Conservation (phyloP, 2,797 vertebrate genomes). For the Platalea minor region DNA sequence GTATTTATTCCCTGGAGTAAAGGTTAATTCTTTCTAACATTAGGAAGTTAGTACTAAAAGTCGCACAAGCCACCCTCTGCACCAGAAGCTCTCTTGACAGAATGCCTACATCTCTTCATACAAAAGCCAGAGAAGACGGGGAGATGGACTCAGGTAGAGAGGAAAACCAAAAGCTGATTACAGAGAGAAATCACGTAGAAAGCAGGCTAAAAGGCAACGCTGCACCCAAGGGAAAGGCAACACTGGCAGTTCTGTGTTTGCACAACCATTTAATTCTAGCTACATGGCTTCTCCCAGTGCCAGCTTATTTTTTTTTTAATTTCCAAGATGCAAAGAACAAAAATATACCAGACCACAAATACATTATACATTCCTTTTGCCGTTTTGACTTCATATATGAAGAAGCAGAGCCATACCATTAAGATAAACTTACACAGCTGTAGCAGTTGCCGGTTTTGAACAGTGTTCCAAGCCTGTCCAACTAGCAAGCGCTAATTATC, state of each 20-base stretch:
- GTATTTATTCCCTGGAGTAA: neutral
- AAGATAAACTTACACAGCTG: neutral
- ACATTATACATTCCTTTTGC: neutral
- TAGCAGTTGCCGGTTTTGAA: neutral
- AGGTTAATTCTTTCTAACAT: neutral
- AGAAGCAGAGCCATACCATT: neutral
- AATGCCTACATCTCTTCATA: rapidly evolving
- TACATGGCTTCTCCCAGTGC: neutral
- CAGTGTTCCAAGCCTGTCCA: neutral
- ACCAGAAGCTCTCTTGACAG: neutral
- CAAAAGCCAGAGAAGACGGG: neutral
- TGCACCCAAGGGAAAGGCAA: neutral
- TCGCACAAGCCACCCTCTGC: neutral
- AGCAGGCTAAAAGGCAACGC: neutral
- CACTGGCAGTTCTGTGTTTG: neutral
- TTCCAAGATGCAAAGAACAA: neutral
- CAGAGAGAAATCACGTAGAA: neutral
- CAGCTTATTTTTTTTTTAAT: neutral
- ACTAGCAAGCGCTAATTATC: neutral
- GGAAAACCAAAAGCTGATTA: neutral
- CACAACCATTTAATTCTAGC: neutral
- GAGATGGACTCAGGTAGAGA: neutral
- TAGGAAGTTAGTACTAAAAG: neutral
- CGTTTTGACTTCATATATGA: neutral
- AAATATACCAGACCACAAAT: neutral